Base-by-base conservation (phyloP, 92 coral and sea anemone species). In the Anthopleura xanthogrammica region DNA sequence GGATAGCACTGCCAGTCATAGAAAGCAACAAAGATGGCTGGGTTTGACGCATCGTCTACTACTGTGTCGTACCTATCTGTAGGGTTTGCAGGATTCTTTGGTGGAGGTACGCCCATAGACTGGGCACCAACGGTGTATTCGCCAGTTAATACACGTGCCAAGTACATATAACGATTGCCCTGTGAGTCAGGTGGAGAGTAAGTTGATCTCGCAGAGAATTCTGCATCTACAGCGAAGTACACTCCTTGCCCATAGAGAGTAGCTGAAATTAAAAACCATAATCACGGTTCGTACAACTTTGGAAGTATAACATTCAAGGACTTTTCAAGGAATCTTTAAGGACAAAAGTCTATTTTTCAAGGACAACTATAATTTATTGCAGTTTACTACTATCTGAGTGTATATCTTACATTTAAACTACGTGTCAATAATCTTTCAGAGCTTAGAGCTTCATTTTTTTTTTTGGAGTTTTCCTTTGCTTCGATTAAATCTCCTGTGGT, bases 1-100 rank as follows among this genome's bases (percentile, higher is more conserved):
- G 92, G 93, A 65, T 92, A 90, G 60, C 88, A 92, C 83, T 90
- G 93, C 86, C 83, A 83, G 71, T 92, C 96, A 77, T 85, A 81
- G 82, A 92, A 92, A 65, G 74, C 78, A 7, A 90, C 92, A 78
- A 85, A 87, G 56, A 90, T 90, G 7, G 1, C 23, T 4, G 96
- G 96, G 77, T 90, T 88, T 1, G 60, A 54, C 12, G 17, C 41
- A 11, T 92, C 79, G 70, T 92, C 88, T 16, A 90, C 95, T 76
- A 87, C 95, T 17, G 92, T 74, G 41, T 93, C 88, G 62, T 75
- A 92, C 62, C 40, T 75, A 71, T 87, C 93, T 50, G 82, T 82
- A 0, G 93, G 86, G 43, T 87, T 82, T 2, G 40, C 11, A 0
- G n/a, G 39, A 70, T 78, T 58, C 80, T 90, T 90, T 10, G 83